Percentiles rank a stretch among this genome's conserved stretches.
These are phyloP conservation scores for Misgurnus anguillicaudatus DNA, from an alignment of 2,113 vertebrate species.

Conservation along the genomic window DNA sequence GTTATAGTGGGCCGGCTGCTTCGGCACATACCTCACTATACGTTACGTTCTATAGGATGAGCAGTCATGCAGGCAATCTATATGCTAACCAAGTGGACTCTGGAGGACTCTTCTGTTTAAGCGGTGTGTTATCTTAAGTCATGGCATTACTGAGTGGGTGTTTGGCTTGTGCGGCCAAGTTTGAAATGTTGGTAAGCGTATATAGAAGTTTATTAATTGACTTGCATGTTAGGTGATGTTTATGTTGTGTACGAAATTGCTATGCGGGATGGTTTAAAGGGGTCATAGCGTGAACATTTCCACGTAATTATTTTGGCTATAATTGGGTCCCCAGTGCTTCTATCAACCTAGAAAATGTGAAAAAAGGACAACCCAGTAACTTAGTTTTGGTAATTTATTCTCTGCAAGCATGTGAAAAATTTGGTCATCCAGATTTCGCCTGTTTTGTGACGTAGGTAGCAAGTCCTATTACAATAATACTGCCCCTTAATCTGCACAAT, in stretches of 20 bases:
- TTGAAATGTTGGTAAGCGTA: neutral
- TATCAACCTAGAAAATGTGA: too few species aligned
- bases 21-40: conserved; percentile 25
- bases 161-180: neutral
- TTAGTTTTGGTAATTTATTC: too few species aligned
- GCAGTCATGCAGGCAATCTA: conserved; percentile 43
- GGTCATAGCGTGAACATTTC: too few species aligned
- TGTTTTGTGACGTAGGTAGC: too few species aligned
- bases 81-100: conserved; percentile 43
- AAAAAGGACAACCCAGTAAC: too few species aligned
- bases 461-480: too few species aligned
- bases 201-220: neutral
- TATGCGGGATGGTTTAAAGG: neutral
- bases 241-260: neutral
- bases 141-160: neutral
- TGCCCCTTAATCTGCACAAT: too few species aligned
- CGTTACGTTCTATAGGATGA: conserved; percentile 38
- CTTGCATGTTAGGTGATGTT: neutral
- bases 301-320: too few species aligned
- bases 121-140: neutral
- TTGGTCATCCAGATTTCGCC: too few species aligned
- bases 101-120: conserved; percentile 41
- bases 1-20: conserved; percentile 17
- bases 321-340: too few species aligned
- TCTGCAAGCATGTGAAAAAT: too few species aligned